These are phyloP conservation scores for Noctuana brunneofusca DNA, from an alignment of 2,888 invertebrate genomes.

Conservation along the genomic window DNA sequence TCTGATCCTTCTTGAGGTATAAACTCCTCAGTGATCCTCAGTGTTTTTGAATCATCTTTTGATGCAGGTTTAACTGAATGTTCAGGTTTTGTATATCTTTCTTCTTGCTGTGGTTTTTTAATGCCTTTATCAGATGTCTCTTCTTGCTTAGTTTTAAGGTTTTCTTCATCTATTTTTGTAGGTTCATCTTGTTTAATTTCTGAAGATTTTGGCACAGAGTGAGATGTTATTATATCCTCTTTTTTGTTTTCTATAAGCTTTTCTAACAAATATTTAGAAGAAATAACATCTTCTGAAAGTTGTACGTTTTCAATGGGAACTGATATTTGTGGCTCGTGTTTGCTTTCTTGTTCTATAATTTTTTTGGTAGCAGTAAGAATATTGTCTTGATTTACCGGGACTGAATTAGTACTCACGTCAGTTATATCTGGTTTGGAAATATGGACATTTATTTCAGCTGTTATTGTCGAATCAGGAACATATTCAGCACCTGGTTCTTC, in stretches of 20 bases:
- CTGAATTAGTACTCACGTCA: background rate
- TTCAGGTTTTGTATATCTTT: background rate
- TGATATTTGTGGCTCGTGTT: slow-evolving; percentile 19
- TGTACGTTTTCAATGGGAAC: background rate
- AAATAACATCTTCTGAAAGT: background rate
- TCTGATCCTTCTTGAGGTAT: background rate
- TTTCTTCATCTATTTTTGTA: background rate
- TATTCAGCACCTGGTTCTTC: slow-evolving; percentile 64
- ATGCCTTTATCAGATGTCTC: background rate
- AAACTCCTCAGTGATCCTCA: background rate
- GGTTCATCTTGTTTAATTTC: background rate
- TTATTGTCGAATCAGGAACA: slow-evolving; percentile 56
- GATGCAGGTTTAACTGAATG: background rate
- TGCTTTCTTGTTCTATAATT: slow-evolving; percentile 31
- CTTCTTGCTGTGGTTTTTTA: background rate
- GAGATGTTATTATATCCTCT: background rate
- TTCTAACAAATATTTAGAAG: background rate
- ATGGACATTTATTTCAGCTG: slow-evolving; percentile 57
- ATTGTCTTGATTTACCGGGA: slow-evolving; percentile 9
- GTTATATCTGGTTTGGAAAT: slow-evolving; percentile 39
- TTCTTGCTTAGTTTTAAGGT: background rate
- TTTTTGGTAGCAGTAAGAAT: slow-evolving; percentile 38
- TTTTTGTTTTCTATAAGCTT: background rate
- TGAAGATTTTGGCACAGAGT: background rate
- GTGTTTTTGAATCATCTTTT: background rate